Evolutionary conservation across 2,113 vertebrate species (phyloP).

Genomic region (Oostethus manadensis): DNA sequence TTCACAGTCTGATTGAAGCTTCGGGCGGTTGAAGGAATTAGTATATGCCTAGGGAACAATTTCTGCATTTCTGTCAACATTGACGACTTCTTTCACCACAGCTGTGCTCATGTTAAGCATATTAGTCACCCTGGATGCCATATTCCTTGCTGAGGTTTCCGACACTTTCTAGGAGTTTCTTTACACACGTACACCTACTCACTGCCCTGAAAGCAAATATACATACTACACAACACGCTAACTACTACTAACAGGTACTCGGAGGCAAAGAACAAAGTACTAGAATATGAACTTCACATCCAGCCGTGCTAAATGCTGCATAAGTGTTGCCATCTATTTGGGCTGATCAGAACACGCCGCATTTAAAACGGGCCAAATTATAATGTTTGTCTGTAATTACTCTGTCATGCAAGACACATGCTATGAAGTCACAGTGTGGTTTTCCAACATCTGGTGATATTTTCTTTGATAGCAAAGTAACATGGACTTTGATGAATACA

Average conservation of each 20-base stretch:
- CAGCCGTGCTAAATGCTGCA: constrained; percentile 52
- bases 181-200: constrained; percentile 77
- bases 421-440: constrained; percentile 39
- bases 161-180: constrained; percentile 75
- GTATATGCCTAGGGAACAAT: constrained; percentile 65
- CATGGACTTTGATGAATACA: not conserved
- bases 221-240: constrained; percentile 61
- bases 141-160: constrained; percentile 76
- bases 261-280: constrained; percentile 43
- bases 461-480: not conserved
- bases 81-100: constrained; percentile 65
- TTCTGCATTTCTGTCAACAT: constrained; percentile 68
- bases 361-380: constrained; percentile 61
- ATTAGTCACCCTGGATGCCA: constrained; percentile 79
- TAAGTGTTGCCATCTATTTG: constrained; percentile 51
- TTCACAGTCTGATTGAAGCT: constrained; percentile 69
- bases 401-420: constrained; percentile 50
- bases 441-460: constrained; percentile 25
- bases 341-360: constrained; percentile 44
- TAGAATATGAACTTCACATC: constrained; percentile 28
- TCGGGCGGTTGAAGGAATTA: constrained; percentile 67
- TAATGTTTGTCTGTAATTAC: constrained; percentile 61
- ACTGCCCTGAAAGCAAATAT: constrained; percentile 58
- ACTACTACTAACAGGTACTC: constrained; percentile 61
- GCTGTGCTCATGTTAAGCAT: constrained; percentile 75